phyloP scores from a whole-genome alignment of 2,888 invertebrate species.

The Tachina grossa region DNA sequence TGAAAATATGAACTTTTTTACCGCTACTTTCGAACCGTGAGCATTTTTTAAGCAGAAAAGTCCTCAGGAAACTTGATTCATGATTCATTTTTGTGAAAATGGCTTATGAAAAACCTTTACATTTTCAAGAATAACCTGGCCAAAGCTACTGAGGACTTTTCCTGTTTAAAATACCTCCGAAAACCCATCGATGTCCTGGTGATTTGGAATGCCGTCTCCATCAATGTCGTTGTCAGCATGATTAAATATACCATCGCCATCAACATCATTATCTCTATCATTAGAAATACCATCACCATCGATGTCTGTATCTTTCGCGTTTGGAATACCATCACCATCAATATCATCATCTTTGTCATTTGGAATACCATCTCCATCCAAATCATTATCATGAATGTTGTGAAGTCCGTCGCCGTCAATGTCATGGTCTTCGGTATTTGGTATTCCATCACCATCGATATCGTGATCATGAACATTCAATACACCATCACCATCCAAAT shows the following conservation, averaged over 20 bases:
- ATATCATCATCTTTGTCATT: constrained; percentile 81
- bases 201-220: constrained; percentile 83
- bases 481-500: constrained; percentile 82
- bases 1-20: constrained; percentile 60
- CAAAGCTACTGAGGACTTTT: constrained; percentile 66
- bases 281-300: constrained; percentile 77
- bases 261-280: constrained; percentile 76
- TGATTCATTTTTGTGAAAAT: constrained; percentile 1
- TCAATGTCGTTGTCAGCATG: constrained; percentile 76
- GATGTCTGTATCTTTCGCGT: constrained; percentile 78
- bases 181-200: constrained; percentile 81
- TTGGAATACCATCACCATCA: constrained; percentile 75
- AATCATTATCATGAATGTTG: constrained; percentile 71
- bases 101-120: neutral
- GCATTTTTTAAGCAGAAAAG: constrained; percentile 59
- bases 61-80: constrained; percentile 48
- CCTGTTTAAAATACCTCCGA: constrained; percentile 65
- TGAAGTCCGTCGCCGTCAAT: constrained; percentile 74
- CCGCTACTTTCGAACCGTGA: constrained; percentile 45
- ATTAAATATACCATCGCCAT: constrained; percentile 75
- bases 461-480: constrained; percentile 83
- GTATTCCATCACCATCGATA: constrained; percentile 76
- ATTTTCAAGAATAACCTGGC: neutral
- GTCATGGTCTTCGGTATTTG: constrained; percentile 76
- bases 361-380: constrained; percentile 83